Evolutionary conservation across 2,113 vertebrate species (phyloP).

Genomic region (Gallinago undulata): DNA sequence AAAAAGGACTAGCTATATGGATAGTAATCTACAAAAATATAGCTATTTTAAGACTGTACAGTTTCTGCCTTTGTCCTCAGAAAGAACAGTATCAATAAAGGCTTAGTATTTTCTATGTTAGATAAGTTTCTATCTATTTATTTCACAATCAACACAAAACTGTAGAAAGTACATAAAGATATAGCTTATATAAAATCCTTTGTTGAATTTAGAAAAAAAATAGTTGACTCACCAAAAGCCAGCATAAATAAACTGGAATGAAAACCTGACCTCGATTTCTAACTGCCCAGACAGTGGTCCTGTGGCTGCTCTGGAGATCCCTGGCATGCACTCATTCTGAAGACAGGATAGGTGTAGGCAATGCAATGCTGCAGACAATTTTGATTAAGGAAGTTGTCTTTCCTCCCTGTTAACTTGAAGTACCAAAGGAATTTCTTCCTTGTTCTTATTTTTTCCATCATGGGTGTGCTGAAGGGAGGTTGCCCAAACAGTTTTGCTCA

Average conservation of each 20-base stretch:
- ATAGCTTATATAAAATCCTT: neutral
- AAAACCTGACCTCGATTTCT: neutral
- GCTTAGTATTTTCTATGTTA: neutral
- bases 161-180: neutral
- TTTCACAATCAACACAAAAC: neutral
- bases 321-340: fast-evolving
- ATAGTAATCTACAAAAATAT: neutral
- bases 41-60: neutral
- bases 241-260: neutral
- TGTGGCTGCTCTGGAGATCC: neutral
- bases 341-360: neutral
- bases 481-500: neutral
- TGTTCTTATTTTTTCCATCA: neutral
- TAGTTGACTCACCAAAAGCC: neutral
- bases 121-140: neutral
- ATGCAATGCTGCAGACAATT: fast-evolving
- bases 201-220: neutral
- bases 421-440: neutral
- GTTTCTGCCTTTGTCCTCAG: neutral
- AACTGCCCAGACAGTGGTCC: neutral
- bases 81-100: neutral
- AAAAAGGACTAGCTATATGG: neutral
- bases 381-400: neutral
- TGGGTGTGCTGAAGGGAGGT: neutral
- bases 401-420: neutral